A percentile compares a stretch with the other conserved stretches of the same genome.
Conservation (phyloP, 1,140 invertebrate species). For the Monomorium pharaonis region DNA sequence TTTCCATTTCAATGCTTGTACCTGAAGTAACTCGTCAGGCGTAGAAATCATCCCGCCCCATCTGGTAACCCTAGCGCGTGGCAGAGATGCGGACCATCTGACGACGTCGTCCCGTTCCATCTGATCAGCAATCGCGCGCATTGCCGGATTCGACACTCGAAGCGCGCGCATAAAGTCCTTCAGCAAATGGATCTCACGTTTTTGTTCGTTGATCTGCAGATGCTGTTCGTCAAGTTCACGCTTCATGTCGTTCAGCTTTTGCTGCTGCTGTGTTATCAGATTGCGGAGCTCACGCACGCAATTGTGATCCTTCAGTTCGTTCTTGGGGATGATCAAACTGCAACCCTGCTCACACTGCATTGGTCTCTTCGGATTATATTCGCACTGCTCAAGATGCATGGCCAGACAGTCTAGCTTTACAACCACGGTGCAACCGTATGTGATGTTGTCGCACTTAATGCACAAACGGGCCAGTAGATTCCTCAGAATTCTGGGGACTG, state of each 20-base stretch:
- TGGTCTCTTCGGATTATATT: constrained; percentile 97
- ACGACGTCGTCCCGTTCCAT: constrained; percentile 97
- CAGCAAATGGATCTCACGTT: constrained; percentile 93
- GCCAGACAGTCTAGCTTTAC: constrained; percentile 94
- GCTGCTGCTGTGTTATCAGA: constrained; percentile 94
- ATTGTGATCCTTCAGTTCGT: constrained; percentile 97
- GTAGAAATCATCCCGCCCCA: constrained; percentile 99
- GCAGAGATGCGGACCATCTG: constrained; percentile 95
- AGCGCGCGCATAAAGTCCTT: constrained; percentile 97
- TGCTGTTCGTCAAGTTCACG: constrained; percentile 94
- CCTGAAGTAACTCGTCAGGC: constrained; percentile 96
- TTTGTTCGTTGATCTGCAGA: constrained; percentile 94
- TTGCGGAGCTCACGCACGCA: constrained; percentile 95
- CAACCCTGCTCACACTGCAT: constrained; percentile 97
- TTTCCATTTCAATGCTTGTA: too few relatives aligned
- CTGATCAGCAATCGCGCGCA: constrained; percentile 94
- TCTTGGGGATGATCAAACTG: constrained; percentile 96
- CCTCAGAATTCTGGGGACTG: constrained; percentile 95
- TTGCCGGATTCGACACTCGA: constrained; percentile 94
- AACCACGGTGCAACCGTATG: constrained; percentile 93
- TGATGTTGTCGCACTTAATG: constrained; percentile 96
- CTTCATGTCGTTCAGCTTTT: constrained; percentile 94
- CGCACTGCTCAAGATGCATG: constrained; percentile 95
- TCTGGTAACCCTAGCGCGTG: constrained; percentile 94
- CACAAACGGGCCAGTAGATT: constrained; percentile 95